Conservation (phyloP, 2,797 vertebrate species). For the Rhynchotus rufescens region DNA sequence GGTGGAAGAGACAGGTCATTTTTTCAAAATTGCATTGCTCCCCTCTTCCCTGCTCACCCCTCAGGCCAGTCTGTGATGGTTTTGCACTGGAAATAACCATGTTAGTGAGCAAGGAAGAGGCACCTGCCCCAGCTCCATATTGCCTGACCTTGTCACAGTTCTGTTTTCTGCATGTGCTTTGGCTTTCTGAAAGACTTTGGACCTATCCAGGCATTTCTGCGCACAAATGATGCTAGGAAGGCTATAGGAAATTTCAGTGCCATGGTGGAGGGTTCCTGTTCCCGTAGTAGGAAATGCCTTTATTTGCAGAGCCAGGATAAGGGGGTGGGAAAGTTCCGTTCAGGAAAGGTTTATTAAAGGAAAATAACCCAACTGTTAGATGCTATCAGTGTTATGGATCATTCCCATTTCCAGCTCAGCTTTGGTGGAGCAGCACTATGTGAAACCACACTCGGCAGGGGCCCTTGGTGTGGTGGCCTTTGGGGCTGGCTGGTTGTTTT, state of each 20-base stretch:
- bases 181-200: not conserved
- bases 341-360: slow-evolving; percentile 49
- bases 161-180: not conserved
- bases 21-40: accelerated
- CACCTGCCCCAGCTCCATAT: accelerated
- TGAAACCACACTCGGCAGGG: accelerated
- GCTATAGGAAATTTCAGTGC: not conserved
- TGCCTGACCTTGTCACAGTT: not conserved
- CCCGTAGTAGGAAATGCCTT: slow-evolving; percentile 54
- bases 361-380: slow-evolving; percentile 5
- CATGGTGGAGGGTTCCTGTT: not conserved
- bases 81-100: not conserved
- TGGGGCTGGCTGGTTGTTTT: not conserved
- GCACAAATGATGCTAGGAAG: not conserved
- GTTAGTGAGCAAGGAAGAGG: not conserved
- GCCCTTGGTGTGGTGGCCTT: not conserved
- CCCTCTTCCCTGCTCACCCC: not conserved
- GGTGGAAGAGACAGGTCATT: not conserved
- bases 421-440: not conserved
- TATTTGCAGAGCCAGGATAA: not conserved
- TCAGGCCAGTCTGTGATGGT: not conserved
- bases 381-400: slow-evolving; percentile 11
- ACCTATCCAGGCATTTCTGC: not conserved
- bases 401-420: not conserved
- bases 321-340: not conserved